These are phyloP conservation scores for Clivina fossor DNA, from an alignment of 2,888 invertebrate species.

Conservation along the genomic window DNA sequence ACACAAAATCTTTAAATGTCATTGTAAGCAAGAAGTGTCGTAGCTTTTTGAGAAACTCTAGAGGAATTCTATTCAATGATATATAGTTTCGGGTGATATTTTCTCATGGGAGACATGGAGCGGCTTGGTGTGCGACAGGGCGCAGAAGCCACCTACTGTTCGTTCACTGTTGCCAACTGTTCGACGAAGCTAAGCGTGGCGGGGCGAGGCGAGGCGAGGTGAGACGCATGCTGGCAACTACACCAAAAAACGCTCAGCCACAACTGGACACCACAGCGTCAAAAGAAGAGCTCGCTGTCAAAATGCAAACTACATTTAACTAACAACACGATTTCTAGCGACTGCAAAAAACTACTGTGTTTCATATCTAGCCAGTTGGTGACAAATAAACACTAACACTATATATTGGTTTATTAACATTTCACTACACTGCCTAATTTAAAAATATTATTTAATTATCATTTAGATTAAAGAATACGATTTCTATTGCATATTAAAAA, in stretches of 20 bases:
- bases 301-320: constrained; percentile 29
- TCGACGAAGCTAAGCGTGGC: too few species aligned
- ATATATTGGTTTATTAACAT: too few species aligned
- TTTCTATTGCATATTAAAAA: too few species aligned
- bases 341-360: too few species aligned
- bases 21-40: constrained; percentile 23
- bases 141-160: too few species aligned
- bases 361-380: too few species aligned
- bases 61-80: constrained; percentile 28
- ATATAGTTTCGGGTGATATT: constrained; percentile 30
- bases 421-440: too few species aligned
- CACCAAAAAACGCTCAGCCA: constrained; percentile 23
- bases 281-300: constrained; percentile 28
- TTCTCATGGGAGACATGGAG: constrained; percentile 23
- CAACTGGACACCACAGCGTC: constrained; percentile 27
- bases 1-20: constrained; percentile 29
- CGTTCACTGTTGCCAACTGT: too few species aligned
- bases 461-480: too few species aligned
- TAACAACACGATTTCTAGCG: too few species aligned
- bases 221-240: neutral
- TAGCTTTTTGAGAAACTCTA: constrained; percentile 31
- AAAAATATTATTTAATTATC: too few species aligned
- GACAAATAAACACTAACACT: too few species aligned
- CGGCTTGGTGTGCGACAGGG: neutral
- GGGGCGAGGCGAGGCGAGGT: constrained; percentile 14